Conservation (phyloP, 2,797 vertebrate species). For the Macropus fuliginosus region DNA sequence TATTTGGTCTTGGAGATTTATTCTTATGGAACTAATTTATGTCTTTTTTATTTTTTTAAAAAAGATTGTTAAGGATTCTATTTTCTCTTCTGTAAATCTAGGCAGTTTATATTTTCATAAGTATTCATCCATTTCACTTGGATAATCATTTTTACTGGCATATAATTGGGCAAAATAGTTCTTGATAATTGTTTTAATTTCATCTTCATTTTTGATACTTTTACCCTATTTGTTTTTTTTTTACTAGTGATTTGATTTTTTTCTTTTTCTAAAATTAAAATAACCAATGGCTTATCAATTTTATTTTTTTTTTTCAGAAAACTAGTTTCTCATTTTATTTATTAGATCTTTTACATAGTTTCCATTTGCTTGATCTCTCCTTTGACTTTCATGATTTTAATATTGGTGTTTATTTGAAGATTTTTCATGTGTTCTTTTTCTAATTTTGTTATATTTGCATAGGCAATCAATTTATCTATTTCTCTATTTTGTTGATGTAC, state of each 20-base stretch:
- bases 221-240: background rate
- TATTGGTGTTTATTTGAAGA: background rate
- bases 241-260: background rate
- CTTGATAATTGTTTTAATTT: background rate
- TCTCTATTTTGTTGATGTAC: background rate
- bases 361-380: background rate
- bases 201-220: background rate
- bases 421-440: background rate
- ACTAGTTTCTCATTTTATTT: background rate
- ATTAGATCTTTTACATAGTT: background rate
- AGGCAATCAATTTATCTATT: background rate
- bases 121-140: background rate
- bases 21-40: background rate
- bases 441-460: background rate
- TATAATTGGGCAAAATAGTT: background rate
- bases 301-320: background rate
- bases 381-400: background rate
- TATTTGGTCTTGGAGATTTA: background rate
- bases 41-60: background rate
- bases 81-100: background rate
- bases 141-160: background rate
- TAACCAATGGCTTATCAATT: background rate
- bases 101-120: background rate
- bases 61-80: background rate
- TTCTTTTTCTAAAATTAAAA: background rate